Evolutionary conservation across 1,140 invertebrate species (phyloP).

Genomic region (Phymorhynchus buccinoides): DNA sequence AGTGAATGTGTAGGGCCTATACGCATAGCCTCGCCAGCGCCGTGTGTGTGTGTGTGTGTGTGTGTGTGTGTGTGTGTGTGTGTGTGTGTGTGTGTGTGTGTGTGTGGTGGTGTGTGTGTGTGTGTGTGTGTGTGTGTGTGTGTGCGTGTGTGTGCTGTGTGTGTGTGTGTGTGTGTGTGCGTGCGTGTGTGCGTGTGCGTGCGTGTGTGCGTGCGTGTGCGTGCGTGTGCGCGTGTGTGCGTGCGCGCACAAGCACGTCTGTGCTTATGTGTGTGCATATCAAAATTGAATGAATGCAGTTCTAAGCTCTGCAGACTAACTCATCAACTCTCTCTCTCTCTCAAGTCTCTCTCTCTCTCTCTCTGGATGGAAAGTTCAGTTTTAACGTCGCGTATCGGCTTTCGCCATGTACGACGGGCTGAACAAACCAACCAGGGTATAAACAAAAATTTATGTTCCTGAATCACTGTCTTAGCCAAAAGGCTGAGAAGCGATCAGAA

Average conservation of each 20-base stretch:
- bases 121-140: neutral
- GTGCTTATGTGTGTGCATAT: neutral
- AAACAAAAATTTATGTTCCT: too few species aligned
- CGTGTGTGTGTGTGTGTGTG: neutral
- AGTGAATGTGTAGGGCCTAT: neutral
- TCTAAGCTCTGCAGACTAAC: too few species aligned
- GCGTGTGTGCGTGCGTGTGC: slow-evolving; percentile 12
- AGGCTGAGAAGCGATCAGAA: too few species aligned
- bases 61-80: neutral
- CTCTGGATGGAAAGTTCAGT: too few species aligned
- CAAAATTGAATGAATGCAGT: neutral
- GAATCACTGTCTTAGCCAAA: too few species aligned
- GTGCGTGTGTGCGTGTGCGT: neutral
- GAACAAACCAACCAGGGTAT: too few species aligned
- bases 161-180: neutral
- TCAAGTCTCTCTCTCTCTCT: too few species aligned
- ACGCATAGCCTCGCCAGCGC: too few species aligned
- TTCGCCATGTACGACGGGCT: too few species aligned
- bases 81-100: slow-evolving; percentile 11
- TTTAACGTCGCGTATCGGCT: too few species aligned
- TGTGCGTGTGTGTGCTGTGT: neutral
- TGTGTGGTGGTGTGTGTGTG: neutral
- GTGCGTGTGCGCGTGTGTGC: slow-evolving; percentile 7
- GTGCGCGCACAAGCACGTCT: neutral
- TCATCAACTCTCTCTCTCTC: too few species aligned